phyloP scores from a whole-genome alignment of 2,888 invertebrate species.

The Heteropelma amictum region DNA sequence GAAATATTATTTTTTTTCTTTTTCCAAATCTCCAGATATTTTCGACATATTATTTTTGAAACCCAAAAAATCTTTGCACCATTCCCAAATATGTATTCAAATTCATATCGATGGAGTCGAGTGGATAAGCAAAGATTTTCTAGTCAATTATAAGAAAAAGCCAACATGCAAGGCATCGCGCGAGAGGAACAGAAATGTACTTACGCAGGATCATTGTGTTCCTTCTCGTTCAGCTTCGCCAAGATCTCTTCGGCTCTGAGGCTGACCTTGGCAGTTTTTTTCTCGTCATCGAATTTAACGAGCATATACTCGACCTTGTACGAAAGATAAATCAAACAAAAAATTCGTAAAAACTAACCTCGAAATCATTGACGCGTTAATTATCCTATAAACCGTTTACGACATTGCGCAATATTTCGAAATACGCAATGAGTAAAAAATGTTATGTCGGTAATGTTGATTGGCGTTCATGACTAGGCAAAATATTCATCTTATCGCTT shows the following conservation, averaged over 20 bases:
- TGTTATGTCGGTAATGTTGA: no score
- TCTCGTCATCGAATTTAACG: constrained; percentile 94
- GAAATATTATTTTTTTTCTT: no score
- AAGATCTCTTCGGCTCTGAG: constrained; percentile 91
- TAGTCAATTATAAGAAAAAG: not conserved
- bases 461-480: not conserved
- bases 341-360: no score
- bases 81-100: no score
- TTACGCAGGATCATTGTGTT: constrained; percentile 87
- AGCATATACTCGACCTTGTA: constrained; percentile 94
- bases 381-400: not conserved
- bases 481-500: not conserved
- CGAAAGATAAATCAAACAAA: no score
- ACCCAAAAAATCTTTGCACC: not conserved
- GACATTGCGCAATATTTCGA: not conserved
- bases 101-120: no score
- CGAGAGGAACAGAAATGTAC: no score
- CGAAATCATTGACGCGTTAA: not conserved
- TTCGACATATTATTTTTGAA: no score
- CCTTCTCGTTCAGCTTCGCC: constrained; percentile 88
- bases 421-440: no score
- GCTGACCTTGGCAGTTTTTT: constrained; percentile 89
- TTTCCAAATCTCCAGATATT: no score
- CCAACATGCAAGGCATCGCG: not conserved
- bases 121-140: not conserved